Evolutionary conservation across 2,113 vertebrate genomes (phyloP).

Genomic region (Ciconia stormi): DNA sequence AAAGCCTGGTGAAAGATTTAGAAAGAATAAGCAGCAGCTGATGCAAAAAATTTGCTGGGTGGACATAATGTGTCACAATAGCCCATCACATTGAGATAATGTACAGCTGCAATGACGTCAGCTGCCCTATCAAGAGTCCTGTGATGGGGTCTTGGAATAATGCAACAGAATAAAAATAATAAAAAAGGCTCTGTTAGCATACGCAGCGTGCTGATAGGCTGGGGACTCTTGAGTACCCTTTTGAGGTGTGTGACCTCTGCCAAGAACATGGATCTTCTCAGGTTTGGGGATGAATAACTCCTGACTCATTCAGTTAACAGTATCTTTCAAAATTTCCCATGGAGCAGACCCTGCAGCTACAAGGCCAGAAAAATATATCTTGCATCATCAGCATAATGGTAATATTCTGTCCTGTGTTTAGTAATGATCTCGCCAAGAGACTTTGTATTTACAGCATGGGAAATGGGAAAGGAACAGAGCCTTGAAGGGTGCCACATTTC

Average conservation of each 20-base stretch:
- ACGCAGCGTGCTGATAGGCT: neutral
- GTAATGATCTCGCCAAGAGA: neutral
- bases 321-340: neutral
- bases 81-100: neutral
- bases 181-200: neutral
- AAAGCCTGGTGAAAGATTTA: neutral
- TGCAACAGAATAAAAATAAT: neutral
- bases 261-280: neutral
- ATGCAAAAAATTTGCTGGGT: neutral
- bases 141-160: neutral
- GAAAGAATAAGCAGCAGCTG: conserved; percentile 13
- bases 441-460: neutral
- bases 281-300: neutral
- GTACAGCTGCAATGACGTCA: conserved; percentile 13
- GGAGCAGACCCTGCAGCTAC: neutral
- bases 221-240: neutral
- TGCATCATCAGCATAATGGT: neutral
- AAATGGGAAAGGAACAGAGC: neutral
- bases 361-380: neutral
- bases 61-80: conserved; percentile 14
- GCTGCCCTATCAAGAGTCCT: neutral
- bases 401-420: neutral
- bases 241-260: neutral
- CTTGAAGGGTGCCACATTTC: neutral
- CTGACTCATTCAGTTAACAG: neutral